phyloP scores from a whole-genome alignment of 37 sponge, comb jelly and placozoan species.

The Spongilla lacustris region DNA sequence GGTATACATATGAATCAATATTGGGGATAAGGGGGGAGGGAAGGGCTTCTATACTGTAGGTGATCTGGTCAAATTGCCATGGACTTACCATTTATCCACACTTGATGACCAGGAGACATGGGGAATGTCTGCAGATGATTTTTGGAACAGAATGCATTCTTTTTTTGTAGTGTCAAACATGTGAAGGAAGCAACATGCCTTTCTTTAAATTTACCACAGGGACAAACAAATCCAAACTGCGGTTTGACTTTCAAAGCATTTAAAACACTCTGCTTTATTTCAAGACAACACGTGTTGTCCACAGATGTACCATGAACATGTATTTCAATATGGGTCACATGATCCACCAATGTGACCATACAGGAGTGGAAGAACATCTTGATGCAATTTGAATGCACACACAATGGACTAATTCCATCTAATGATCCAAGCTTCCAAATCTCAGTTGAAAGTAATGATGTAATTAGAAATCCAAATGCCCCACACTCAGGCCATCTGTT shows the following conservation, averaged over 20 bases:
- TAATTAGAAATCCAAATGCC: not conserved
- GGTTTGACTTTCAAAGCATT: not conserved
- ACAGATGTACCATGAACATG: not conserved
- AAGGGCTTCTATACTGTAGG: too few relatives aligned
- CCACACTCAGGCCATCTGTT: not conserved
- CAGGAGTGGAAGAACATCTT: not conserved
- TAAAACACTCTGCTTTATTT: not conserved
- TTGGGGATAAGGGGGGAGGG: too few relatives aligned
- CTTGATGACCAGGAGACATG: not conserved
- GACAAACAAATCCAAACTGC: not conserved
- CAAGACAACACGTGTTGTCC: not conserved
- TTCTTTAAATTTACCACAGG: not conserved
- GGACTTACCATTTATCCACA: not conserved
- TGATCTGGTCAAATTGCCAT: too few relatives aligned
- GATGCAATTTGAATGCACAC: not conserved
- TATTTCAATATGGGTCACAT: not conserved
- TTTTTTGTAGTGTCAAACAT: not conserved
- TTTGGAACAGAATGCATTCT: not conserved
- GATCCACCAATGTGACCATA: not conserved
- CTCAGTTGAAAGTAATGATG: not conserved
- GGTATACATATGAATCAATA: too few relatives aligned
- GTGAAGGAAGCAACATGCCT: not conserved
- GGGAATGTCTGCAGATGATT: slow-evolving; percentile 5
- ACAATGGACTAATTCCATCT: not conserved
- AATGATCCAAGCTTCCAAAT: not conserved